Evolutionary conservation across 2,113 vertebrate genomes (phyloP), one percentile per base, ranked within the genome.

Genomic region (Erythrolamprus reginae): DNA sequence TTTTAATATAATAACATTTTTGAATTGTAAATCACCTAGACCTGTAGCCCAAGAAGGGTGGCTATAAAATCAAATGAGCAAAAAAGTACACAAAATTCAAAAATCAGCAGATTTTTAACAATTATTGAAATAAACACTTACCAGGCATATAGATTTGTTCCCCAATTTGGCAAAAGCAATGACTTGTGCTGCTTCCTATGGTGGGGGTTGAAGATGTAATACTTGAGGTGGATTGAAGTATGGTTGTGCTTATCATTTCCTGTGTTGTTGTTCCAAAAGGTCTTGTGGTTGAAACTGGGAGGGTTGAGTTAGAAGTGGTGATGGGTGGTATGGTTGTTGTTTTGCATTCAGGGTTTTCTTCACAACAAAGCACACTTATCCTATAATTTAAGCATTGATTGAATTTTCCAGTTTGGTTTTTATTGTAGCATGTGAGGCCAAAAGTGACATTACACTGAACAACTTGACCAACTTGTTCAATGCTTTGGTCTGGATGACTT

Each of bases 341-440:
- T 0, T 7, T 0, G 17, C 95, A 96, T 23, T 48, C 10, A 0
- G 12, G 2, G 1, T 24, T 88, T 0, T 45, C 45, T 26, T 83
- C 83, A 3, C 95, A 96, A 93, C 95, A 96, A 19, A 94, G 89
- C 2, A 97, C 91, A 0, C 93, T 92, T 8, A 96, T 48, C 92
- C 88, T 50, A 52, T 95, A 97, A 86, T 97, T 97, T 83, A 92
- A 89, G 58, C 96, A 96, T 82, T 89, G 87, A n/a, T 83, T 55
- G 13, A 58, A n/a, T 1, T 50, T 82, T 1, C 93, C 94, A 0
- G 0, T 1, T 92, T 97, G 97, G 55, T 97, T 94, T 1, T 15
- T 4, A 91, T 97, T 97, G 42, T 89, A 89, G 88, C 97, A 97
- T 56, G 96, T 91, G 17, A 97, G 92, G 10, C 96, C 97, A 55